phyloP scores from a whole-genome alignment of 2,888 invertebrate species.

The Scaptomyza reducta region DNA sequence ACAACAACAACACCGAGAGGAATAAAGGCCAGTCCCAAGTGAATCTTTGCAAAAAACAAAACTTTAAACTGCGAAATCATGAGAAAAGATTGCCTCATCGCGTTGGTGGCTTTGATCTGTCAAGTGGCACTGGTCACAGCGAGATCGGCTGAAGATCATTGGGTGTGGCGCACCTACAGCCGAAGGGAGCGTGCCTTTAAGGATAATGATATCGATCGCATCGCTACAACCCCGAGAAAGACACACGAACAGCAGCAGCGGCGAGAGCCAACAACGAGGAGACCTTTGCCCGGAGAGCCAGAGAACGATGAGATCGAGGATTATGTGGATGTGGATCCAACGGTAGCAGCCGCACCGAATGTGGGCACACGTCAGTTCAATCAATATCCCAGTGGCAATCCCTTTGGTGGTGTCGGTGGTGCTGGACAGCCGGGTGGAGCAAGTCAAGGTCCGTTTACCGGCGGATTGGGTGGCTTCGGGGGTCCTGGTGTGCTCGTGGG shows the following conservation, averaged over 20 bases:
- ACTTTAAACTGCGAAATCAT: slow-evolving; percentile 29
- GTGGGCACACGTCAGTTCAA: slow-evolving; percentile 75
- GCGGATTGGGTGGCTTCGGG: slow-evolving; percentile 40
- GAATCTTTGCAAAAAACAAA: slow-evolving; percentile 3
- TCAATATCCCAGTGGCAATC: slow-evolving; percentile 56
- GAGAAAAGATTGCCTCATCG: slow-evolving; percentile 64
- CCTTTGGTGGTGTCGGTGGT: slow-evolving; percentile 40
- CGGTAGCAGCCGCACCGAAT: slow-evolving; percentile 48
- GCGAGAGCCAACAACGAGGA: slow-evolving; percentile 81
- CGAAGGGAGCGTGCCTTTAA: slow-evolving; percentile 67
- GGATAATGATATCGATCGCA: slow-evolving; percentile 47
- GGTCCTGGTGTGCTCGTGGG: slow-evolving; percentile 83
- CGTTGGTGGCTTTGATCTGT: slow-evolving; percentile 30
- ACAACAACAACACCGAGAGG: not conserved
- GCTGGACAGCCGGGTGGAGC: slow-evolving; percentile 28
- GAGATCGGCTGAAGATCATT: slow-evolving; percentile 66
- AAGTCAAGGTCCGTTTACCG: slow-evolving; percentile 54
- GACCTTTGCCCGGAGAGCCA: slow-evolving; percentile 74
- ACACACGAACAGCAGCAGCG: slow-evolving; percentile 54
- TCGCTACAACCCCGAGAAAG: slow-evolving; percentile 39
- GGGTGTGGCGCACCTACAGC: slow-evolving; percentile 79
- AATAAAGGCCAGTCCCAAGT: slow-evolving; percentile 23
- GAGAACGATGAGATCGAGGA: slow-evolving; percentile 83
- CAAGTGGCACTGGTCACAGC: slow-evolving; percentile 47
- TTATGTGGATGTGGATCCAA: slow-evolving; percentile 78